Evolutionary conservation across 2,888 invertebrate genomes (phyloP).

Genomic region (Amitus sp.): DNA sequence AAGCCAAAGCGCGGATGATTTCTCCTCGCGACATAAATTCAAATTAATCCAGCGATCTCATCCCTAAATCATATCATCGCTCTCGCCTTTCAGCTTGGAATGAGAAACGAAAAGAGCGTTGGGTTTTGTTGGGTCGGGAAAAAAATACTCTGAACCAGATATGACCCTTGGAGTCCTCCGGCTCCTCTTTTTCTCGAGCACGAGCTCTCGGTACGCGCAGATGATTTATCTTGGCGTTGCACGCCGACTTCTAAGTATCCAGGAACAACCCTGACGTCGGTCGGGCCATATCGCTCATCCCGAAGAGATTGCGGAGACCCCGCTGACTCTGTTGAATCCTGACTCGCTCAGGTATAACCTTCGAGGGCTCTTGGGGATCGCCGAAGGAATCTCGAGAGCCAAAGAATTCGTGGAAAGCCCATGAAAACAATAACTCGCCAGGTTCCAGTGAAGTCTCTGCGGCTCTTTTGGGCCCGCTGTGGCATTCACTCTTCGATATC

Average conservation of each 20-base stretch:
- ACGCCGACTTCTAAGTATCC: slow-evolving; percentile 23
- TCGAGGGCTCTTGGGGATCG: background rate
- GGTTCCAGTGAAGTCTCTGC: background rate
- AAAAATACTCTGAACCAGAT: slow-evolving; percentile 24
- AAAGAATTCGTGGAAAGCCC: slow-evolving; percentile 16
- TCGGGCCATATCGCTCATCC: slow-evolving; percentile 13
- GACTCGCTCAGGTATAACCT: background rate
- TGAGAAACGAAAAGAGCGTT: too few species aligned
- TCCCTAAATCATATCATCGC: background rate
- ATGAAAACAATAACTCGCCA: slow-evolving; percentile 11
- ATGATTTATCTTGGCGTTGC: slow-evolving; percentile 28
- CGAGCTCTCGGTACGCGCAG: slow-evolving; percentile 18
- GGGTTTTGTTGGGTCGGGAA: slow-evolving; percentile 6
- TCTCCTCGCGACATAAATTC: too few species aligned
- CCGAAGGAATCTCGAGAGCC: slow-evolving; percentile 3
- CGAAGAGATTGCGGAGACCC: slow-evolving; percentile 9
- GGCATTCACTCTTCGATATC: slow-evolving; percentile 1
- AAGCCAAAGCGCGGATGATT: too few species aligned
- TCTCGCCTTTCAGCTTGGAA: too few species aligned
- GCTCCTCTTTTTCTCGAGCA: slow-evolving; percentile 11
- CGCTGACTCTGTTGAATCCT: slow-evolving; percentile 4
- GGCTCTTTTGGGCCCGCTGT: background rate
- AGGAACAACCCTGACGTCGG: slow-evolving; percentile 30
- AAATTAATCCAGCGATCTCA: too few species aligned
- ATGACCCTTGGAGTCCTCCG: slow-evolving; percentile 20